phyloP scores from a whole-genome alignment of 1,140 invertebrate species.

The Drosophila pruinosa region DNA sequence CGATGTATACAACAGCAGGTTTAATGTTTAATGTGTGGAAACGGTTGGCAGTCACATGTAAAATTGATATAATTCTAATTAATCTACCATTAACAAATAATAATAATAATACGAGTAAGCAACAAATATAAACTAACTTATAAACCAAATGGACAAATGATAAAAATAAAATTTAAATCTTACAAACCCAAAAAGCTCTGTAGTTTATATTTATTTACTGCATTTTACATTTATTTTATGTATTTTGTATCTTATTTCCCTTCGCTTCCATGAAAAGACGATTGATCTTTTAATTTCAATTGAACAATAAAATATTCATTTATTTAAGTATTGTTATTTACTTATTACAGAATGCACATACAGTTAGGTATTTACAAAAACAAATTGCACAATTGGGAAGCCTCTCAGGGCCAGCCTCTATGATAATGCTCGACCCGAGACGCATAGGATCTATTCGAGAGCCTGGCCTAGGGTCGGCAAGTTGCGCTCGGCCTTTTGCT shows the following conservation, averaged over 20 bases:
- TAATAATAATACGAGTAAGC: conserved; percentile 42
- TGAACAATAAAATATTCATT: neutral
- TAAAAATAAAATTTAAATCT: conserved; percentile 55
- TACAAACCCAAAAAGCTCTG: conserved; percentile 21
- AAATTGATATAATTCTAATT: conserved; percentile 68
- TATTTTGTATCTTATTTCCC: too few relatives aligned
- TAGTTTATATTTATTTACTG: neutral
- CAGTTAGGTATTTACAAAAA: conserved; percentile 15
- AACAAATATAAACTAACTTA: conserved; percentile 50
- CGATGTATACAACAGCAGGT: conserved; percentile 44
- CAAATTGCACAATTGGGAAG: conserved; percentile 24
- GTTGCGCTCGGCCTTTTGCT: conserved; percentile 56
- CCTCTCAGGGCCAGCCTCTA: conserved; percentile 26
- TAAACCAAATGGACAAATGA: conserved; percentile 52
- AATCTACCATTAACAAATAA: conserved; percentile 55
- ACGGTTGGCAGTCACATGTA: conserved; percentile 66
- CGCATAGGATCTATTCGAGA: neutral
- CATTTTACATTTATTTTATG: too few relatives aligned
- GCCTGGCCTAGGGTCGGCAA: conserved; percentile 19
- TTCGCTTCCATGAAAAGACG: neutral
- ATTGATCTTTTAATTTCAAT: neutral
- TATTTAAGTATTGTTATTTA: conserved; percentile 3
- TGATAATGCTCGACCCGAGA: neutral
- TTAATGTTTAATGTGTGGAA: conserved; percentile 50
- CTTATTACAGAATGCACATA: conserved; percentile 55